phyloP scores from a whole-genome alignment of 2,888 invertebrate species.

The Rhingia campestris region DNA sequence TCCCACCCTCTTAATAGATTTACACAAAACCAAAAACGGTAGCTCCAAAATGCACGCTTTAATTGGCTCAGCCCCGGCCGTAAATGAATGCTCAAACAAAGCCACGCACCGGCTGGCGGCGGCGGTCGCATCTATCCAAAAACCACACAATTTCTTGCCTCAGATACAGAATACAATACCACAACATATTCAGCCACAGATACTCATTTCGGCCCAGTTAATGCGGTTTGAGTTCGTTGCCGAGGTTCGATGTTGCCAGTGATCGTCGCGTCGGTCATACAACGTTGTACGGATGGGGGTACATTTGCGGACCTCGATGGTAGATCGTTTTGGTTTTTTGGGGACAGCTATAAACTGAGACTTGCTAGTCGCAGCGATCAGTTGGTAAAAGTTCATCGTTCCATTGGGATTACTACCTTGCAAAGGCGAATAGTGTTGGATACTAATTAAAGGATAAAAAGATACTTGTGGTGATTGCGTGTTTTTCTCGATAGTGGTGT shows the following conservation, averaged over 20 bases:
- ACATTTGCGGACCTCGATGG: slow-evolving; percentile 50
- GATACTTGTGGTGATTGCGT: slow-evolving; percentile 36
- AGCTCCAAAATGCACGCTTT: slow-evolving; percentile 44
- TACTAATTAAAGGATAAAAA: slow-evolving; percentile 51
- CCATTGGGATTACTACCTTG: slow-evolving; percentile 78
- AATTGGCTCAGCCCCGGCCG: slow-evolving; percentile 21
- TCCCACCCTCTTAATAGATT: slow-evolving; percentile 25
- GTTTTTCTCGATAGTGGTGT: slow-evolving; percentile 14
- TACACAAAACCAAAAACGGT: slow-evolving; percentile 19
- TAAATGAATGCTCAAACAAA: slow-evolving; percentile 16
- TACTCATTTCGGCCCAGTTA: slow-evolving; percentile 19
- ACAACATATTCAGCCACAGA: slow-evolving; percentile 64
- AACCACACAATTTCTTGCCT: slow-evolving; percentile 33
- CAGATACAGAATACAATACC: slow-evolving; percentile 17
- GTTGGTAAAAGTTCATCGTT: slow-evolving; percentile 82
- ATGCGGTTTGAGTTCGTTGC: slow-evolving; percentile 10
- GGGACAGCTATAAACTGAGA: slow-evolving; percentile 83
- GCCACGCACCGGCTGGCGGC: background rate
- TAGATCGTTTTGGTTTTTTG: slow-evolving; percentile 76
- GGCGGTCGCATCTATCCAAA: slow-evolving; percentile 1
- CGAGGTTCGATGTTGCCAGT: slow-evolving; percentile 34
- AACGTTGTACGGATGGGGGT: slow-evolving; percentile 49
- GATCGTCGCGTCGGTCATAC: slow-evolving; percentile 13
- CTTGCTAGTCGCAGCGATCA: slow-evolving; percentile 82
- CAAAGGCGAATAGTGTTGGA: slow-evolving; percentile 25